Evolutionary conservation across 2,113 vertebrate genomes (phyloP), one percentile per base, ranked within the genome.

Genomic region (Platichthys stellatus): DNA sequence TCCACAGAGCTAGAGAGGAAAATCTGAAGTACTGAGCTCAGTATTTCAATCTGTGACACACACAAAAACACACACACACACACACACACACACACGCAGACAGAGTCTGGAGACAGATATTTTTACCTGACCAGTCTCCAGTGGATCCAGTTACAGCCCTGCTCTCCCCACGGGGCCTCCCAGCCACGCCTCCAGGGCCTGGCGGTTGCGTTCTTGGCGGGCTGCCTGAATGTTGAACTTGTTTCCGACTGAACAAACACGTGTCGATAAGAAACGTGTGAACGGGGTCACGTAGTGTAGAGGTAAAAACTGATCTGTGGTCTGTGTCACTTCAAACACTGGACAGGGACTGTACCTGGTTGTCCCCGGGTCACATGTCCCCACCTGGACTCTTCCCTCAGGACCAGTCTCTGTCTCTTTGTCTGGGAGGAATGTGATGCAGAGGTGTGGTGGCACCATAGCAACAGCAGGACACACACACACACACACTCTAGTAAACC

Each of bases 81-180:
- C 38, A 40, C 61, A 43, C 35, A 62, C 15, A 62, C 18, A 35
- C 60, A 17, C 38, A 40, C 61, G 23, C 35, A 45, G 28, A 31
- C 5, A 13, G 1, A 53, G 43, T 60, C 43, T 54, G 21, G 14
- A 18, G 17, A 2, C 26, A 54, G 81, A 65, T 86, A 84, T 84
- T 84, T 89, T 77, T 86, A 86, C 78, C 62, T 40, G 70, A 75
- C 74, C 63, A 7, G 78, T 61, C 47, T 56, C 80, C 72, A 72
- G 72, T 53, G 63, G 74, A 58, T 83, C 59, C 59, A 66, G 74
- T 87, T 89, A 79, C 84, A 8, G 0, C 15, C 43, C 43, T 0
- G 20, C 7, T 64, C 24, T 2, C 28, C 56, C 35, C 45, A 59
- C 26, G 8, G 56, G 69, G 66, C 56, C 60, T 83, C 80, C 45